Percentiles rank a stretch among this genome's conserved stretches.
Evolutionary conservation across 2,888 invertebrate species (phyloP).

Genomic region (Drosophila conformis): DNA sequence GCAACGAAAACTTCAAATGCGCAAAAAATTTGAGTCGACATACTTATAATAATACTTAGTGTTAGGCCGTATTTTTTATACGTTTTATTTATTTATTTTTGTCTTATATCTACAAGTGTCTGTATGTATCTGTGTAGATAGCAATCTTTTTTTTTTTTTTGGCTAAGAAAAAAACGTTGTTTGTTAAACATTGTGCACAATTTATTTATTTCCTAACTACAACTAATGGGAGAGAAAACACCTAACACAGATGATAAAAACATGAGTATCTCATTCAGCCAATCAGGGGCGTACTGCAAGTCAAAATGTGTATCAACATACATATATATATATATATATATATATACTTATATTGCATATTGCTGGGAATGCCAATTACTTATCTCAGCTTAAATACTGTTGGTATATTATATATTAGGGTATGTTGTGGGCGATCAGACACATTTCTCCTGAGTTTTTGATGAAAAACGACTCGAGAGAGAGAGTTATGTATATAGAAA

Average conservation of each 20-base stretch:
- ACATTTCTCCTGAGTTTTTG: not conserved
- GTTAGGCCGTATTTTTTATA: constrained; percentile 47
- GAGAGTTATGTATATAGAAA: not conserved
- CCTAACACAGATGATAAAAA: not conserved
- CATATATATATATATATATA: not conserved
- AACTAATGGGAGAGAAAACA: not conserved
- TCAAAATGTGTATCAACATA: not conserved
- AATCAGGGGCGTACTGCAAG: constrained; percentile 41
- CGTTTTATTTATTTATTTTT: constrained; percentile 69
- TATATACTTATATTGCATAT: not conserved
- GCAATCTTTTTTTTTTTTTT: constrained; percentile 32
- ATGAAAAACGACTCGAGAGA: not conserved
- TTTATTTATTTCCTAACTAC: not conserved
- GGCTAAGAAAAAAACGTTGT: constrained; percentile 43
- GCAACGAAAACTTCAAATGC: constrained; percentile 66
- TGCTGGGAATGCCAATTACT: constrained; percentile 1
- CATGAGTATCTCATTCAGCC: not conserved
- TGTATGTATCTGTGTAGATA: constrained; percentile 48
- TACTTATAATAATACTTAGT: constrained; percentile 62
- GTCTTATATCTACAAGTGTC: constrained; percentile 9
- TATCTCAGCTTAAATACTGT: not conserved
- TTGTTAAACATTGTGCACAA: constrained; percentile 43
- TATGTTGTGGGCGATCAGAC: not conserved
- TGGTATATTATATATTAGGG: not conserved
- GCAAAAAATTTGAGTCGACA: constrained; percentile 72